Evolutionary conservation across 2,888 invertebrate genomes (phyloP).

Genomic region (Plusia festucae): DNA sequence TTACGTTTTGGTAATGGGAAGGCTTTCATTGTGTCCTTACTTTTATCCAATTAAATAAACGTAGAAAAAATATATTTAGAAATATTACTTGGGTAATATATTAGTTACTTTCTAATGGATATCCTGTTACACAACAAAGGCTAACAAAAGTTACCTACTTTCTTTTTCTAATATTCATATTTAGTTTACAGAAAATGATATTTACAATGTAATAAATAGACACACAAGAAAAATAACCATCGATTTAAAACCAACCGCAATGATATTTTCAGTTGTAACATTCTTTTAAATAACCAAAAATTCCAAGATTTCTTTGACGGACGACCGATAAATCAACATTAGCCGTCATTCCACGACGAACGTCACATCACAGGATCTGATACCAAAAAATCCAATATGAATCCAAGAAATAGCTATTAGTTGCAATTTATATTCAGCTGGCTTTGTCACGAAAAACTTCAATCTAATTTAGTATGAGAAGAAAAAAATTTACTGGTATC

Average conservation of each 20-base stretch:
- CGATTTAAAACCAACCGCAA: background rate
- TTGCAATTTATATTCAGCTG: constrained; percentile 57
- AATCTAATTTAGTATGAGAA: constrained; percentile 68
- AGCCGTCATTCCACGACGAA: constrained; percentile 27
- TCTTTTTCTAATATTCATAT: too few species aligned
- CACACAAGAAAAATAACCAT: background rate
- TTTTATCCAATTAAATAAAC: background rate
- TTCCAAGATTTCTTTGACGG: constrained; percentile 33
- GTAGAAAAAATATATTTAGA: background rate
- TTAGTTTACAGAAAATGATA: background rate
- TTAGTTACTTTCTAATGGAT: background rate
- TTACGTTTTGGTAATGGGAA: constrained; percentile 22
- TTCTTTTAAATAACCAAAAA: constrained; percentile 10
- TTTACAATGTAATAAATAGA: background rate
- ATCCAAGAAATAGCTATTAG: constrained; percentile 49
- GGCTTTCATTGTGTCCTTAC: constrained; percentile 18
- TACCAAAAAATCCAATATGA: constrained; percentile 49
- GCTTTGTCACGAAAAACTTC: constrained; percentile 63
- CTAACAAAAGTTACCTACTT: background rate
- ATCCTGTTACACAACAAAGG: background rate
- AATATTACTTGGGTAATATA: too few species aligned
- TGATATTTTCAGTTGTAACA: background rate
- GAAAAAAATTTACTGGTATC: constrained; percentile 61
- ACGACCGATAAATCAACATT: constrained; percentile 45
- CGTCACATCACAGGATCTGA: constrained; percentile 30